phyloP scores from a whole-genome alignment of 2,888 invertebrate genomes.

The Myopa tessellatipennis region DNA sequence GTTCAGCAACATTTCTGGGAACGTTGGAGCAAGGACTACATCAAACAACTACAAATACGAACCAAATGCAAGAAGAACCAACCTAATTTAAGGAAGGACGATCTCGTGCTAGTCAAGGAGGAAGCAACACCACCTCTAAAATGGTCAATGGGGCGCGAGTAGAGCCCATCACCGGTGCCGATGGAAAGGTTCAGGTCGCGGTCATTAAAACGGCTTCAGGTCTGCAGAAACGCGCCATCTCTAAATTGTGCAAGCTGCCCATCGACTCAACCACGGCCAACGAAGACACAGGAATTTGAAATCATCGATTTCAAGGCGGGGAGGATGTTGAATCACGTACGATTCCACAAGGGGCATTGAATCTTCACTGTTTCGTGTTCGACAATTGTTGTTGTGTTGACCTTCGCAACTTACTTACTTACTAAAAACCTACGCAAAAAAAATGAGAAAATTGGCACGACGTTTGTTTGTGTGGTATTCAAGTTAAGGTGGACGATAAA shows the following conservation, averaged over 20 bases:
- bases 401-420: too few species aligned
- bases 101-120: slow-evolving; percentile 35
- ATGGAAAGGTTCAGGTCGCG: slow-evolving; percentile 30
- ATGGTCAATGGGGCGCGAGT: slow-evolving; percentile 33
- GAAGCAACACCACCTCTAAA: slow-evolving; percentile 31
- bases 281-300: neutral
- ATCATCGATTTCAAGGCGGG: slow-evolving; percentile 13
- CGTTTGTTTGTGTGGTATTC: too few species aligned
- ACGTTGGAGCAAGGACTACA: neutral
- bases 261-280: neutral
- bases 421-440: too few species aligned
- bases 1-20: slow-evolving; percentile 42
- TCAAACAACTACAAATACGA: slow-evolving; percentile 33
- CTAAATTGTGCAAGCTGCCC: slow-evolving; percentile 17
- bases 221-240: slow-evolving; percentile 35
- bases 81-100: slow-evolving; percentile 24
- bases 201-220: slow-evolving; percentile 39
- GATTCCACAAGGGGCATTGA: neutral
- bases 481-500: too few species aligned
- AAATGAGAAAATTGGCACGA: too few species aligned
- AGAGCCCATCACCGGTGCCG: slow-evolving; percentile 23
- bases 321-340: neutral
- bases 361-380: too few species aligned
- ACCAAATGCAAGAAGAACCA: slow-evolving; percentile 27
- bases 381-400: too few species aligned